Evolutionary conservation across 2,797 vertebrate species (phyloP), one percentile per base, ranked within the genome.

Genomic region (Peromyscus melanophrys): DNA sequence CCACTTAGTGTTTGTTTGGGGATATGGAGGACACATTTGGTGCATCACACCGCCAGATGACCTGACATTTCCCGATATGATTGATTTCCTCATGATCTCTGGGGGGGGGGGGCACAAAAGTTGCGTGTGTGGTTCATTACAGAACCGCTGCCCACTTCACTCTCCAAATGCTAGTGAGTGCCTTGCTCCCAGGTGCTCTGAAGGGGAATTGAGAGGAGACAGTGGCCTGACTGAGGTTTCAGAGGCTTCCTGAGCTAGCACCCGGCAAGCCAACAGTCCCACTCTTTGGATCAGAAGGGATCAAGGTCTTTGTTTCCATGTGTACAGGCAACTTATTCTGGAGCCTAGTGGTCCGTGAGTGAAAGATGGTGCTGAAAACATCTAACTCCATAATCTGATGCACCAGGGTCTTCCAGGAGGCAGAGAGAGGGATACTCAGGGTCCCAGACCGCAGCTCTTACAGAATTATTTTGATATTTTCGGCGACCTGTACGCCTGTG

Each of bases 181-280:
- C 8, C n/a, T 61, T 59, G 85, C 13, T 34, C 19, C n/a, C 78
- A 16, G 43, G 63, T 8, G 17, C 69, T 65, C 29, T 1, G n/a
- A 65, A 29, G 14, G 13, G 49, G 19, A 43, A 43, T 14, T 67
- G 12, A 46, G 13, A 78, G 17, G 11, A 29, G 21, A 27, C 55
- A 14, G 46, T 0, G 7, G 37, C 0, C 0, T 8, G 16, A 14
- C 77, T 40, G 61, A 65, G 81, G 6, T 37, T 37, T 27, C 43
- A 14, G 49, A 80, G 90, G 16, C 21, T 77, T 69, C 37, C 9
- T 21, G 29, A 37, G 40, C 13, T 6, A 34, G 3, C 14, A 0
- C 27, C 31, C 37, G 52, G 21, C 59, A 12, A 3, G 23, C 21
- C 67, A 8, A 2, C 71, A 17, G 16, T 61, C 49, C 52, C 5